Conservation (phyloP, 2,113 vertebrate species). For the Ochotona princeps region DNA sequence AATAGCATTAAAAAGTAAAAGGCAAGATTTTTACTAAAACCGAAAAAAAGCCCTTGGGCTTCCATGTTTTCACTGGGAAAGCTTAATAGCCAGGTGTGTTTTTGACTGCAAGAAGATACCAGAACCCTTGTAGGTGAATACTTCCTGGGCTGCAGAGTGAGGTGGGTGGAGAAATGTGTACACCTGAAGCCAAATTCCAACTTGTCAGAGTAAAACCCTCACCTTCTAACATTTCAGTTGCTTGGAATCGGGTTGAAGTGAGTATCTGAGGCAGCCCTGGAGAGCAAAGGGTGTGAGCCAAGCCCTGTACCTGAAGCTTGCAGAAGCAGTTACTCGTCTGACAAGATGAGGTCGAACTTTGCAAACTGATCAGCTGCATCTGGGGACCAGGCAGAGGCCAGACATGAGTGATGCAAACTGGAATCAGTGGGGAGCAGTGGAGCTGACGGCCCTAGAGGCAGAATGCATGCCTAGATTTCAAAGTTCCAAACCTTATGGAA, state of each 20-base stretch:
- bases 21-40: slow-evolving; percentile 37
- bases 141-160: neutral
- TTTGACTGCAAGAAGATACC: neutral
- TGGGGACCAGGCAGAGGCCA: accelerated
- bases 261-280: neutral
- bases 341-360: neutral
- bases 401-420: neutral
- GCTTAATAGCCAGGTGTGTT: neutral
- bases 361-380: neutral
- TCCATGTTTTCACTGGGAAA: slow-evolving; percentile 18
- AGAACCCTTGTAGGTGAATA: neutral
- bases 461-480: neutral
- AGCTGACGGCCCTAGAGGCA: neutral
- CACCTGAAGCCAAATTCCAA: neutral
- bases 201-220: neutral
- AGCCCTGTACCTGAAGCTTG: neutral
- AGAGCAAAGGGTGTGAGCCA: neutral
- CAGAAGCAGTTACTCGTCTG: neutral
- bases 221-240: neutral
- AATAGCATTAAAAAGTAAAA: slow-evolving; percentile 37
- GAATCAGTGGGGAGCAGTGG: neutral
- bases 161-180: neutral
- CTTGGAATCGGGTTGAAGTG: neutral
- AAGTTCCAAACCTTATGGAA: neutral
- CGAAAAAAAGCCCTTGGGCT: neutral